Conservation (phyloP, 2,113 vertebrate species). For the Prolemur simus region DNA sequence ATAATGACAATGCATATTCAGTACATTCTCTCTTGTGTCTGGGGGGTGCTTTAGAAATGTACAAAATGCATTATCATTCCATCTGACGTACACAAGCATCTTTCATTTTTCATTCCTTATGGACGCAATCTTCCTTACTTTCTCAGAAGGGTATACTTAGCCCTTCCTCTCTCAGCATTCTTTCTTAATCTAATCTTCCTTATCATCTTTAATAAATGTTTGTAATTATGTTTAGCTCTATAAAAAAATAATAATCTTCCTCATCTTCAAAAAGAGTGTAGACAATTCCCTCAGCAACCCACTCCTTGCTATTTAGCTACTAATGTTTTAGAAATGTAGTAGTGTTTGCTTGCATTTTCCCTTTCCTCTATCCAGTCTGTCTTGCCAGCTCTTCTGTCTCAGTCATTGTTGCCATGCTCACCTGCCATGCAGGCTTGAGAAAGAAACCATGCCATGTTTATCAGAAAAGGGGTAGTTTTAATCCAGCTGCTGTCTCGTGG, state of each 20-base stretch:
- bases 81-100: not conserved
- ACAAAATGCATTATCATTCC: not conserved
- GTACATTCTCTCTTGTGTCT: not conserved
- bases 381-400: not conserved
- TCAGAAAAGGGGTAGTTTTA: not conserved
- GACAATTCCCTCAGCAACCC: not conserved
- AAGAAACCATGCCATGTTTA: not conserved
- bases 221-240: too few species aligned
- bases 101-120: not conserved
- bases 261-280: too few species aligned
- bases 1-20: not conserved
- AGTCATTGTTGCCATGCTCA: not conserved
- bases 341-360: not conserved
- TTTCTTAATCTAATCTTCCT: not conserved
- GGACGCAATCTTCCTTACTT: not conserved
- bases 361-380: not conserved
- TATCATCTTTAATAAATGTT: too few species aligned
- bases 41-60: not conserved
- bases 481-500: conserved; percentile 75
- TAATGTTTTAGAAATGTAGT: not conserved
- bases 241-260: not conserved
- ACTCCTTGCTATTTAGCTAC: not conserved
- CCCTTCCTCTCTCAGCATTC: not conserved
- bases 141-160: not conserved
- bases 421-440: not conserved